Base-by-base conservation (phyloP, 1,140 invertebrate species). In the Atta texana region DNA sequence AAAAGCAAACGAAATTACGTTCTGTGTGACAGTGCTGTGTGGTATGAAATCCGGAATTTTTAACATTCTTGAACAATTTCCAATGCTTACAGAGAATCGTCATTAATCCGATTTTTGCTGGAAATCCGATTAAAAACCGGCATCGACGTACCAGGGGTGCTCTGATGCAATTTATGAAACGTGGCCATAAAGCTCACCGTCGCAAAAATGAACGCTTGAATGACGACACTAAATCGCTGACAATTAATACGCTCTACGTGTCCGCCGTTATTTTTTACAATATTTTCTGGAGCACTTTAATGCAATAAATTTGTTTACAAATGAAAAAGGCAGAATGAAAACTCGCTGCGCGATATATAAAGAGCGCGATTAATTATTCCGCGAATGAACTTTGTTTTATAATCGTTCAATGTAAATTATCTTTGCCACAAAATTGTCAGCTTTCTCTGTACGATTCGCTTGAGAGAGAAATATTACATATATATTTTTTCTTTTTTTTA, bases 111-210 rank as follows among this genome's bases (percentile, higher is more conserved):
- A 74, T 84, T 84, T 84, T 61, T 49, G 2, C 8, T 10, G 24
- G 14, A 18, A 31, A 84, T 84, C 39, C 69, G 68, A 84, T 74
- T 84, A 61, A 75, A 82, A 74, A 84, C 61, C 39, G 28, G 39
- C 18, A 63, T 61, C 69, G 57, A 61, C 68, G 55, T 74, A 21
- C 39, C 39, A 10, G 24, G 4, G 39, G 39, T 14, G 10, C 69
- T n/a, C 7, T 84, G 24, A 84, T 84, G 14, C 55, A 28, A 84
- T 84, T 75, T 74, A 14, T 18, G 39, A 82, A 24, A 69, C 66
- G 21, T 63, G 21, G 8, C 8, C 44, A 44, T 84, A 84, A 84
- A 84, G 59, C 44, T 63, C 69, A 39, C 31, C 18, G 39, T 74
- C 24, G 53, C 55, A 49, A 84, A 49, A 84, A 75, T 34, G 28